A percentile compares a stretch with the other conserved stretches of the same genome.
These are phyloP conservation scores for Patiria miniata DNA, from an alignment of 35 echinoderm and acorn worm species.

Conservation along the genomic window DNA sequence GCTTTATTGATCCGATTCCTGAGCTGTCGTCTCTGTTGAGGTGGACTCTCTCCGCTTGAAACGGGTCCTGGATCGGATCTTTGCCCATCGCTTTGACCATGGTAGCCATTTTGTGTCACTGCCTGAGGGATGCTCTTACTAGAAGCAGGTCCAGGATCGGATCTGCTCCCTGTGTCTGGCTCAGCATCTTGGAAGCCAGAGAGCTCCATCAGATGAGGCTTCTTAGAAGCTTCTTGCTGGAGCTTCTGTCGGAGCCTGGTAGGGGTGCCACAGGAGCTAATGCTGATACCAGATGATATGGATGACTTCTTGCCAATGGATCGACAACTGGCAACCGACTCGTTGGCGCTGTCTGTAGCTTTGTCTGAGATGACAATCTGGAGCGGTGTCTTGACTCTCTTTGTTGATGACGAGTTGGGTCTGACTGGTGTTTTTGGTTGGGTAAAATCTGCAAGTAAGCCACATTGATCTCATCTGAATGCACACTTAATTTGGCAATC, in stretches of 20 bases:
- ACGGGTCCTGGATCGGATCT: background rate
- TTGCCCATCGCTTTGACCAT: background rate
- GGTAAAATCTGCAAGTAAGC: background rate
- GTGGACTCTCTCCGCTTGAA: background rate
- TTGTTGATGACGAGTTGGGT: background rate
- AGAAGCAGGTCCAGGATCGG: background rate
- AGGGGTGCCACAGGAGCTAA: background rate
- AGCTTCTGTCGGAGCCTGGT: background rate
- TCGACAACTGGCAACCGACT: background rate
- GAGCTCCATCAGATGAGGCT: background rate
- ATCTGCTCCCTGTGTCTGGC: background rate
- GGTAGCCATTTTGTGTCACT: too few species aligned
- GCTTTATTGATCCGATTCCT: background rate
- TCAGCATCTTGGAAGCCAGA: background rate
- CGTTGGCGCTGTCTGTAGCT: background rate
- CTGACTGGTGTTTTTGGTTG: conserved; percentile 51
- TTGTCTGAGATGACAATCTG: conserved; percentile 57
- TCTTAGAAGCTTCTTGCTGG: background rate
- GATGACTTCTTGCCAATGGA: conserved; percentile 17
- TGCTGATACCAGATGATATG: background rate
- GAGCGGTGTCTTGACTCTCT: conserved; percentile 66
- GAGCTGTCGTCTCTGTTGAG: background rate
- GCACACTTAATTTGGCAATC: too few species aligned
- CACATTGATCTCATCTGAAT: too few species aligned
- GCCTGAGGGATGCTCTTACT: background rate